A percentile compares a stretch with the other conserved stretches of the same genome.
phyloP scores from a whole-genome alignment of 2,797 vertebrate genomes.

The Argentina silus region DNA sequence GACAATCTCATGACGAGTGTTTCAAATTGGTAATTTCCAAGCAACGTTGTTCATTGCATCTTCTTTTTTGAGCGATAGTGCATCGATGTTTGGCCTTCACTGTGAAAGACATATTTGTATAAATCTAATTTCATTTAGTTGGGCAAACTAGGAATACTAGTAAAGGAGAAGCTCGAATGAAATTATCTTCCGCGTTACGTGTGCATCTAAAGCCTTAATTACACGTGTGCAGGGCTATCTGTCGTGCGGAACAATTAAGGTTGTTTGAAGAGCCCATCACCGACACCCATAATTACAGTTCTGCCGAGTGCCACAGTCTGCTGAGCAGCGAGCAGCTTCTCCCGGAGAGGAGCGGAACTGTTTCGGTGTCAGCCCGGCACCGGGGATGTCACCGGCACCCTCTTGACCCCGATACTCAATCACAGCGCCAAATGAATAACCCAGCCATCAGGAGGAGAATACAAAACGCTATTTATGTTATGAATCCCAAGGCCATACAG shows the following conservation, averaged over 20 bases:
- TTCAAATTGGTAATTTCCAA: too few relatives aligned
- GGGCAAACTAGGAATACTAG: neutral
- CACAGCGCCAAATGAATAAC: constrained; percentile 54
- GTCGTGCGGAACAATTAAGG: constrained; percentile 60
- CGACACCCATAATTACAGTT: constrained; percentile 50
- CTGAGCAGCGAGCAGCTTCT: constrained; percentile 16
- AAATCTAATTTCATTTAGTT: constrained; percentile 3
- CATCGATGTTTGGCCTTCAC: constrained; percentile 1
- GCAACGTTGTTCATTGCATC: too few relatives aligned
- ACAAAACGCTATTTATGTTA: neutral
- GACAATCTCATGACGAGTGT: too few relatives aligned
- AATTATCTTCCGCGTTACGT: constrained; percentile 36
- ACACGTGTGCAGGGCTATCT: constrained; percentile 37
- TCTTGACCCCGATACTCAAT: constrained; percentile 51
- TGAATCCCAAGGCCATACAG: constrained; percentile 20
- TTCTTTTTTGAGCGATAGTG: neutral
- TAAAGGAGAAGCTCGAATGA: constrained; percentile 19
- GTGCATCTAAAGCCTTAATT: constrained; percentile 53
- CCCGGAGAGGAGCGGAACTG: constrained; percentile 25
- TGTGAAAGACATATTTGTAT: neutral
- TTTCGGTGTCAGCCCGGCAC: constrained; percentile 39
- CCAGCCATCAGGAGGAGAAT: constrained; percentile 11
- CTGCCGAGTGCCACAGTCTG: constrained; percentile 40
- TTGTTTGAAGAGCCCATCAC: constrained; percentile 51
- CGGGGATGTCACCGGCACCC: constrained; percentile 36